These are phyloP conservation scores for Gopherus flavomarginatus DNA, from an alignment of 2,113 vertebrate species.

Conservation along the genomic window DNA sequence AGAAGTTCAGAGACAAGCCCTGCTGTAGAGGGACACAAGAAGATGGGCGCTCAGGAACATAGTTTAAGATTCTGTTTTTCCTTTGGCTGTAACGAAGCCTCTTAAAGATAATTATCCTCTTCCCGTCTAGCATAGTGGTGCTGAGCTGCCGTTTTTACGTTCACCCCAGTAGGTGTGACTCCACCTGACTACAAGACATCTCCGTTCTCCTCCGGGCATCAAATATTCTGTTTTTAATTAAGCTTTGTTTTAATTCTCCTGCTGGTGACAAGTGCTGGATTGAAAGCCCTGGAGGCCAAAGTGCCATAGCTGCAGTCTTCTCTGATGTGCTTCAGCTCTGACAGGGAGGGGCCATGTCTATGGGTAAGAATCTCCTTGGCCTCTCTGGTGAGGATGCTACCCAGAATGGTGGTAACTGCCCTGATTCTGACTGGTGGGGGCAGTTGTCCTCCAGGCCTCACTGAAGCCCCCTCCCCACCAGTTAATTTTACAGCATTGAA, in stretches of 20 bases:
- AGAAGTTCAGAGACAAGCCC: neutral
- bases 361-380: neutral
- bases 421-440: neutral
- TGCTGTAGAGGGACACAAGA: neutral
- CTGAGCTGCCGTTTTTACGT: neutral
- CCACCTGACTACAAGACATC: neutral
- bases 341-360: neutral
- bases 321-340: neutral
- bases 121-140: neutral
- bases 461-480: neutral
- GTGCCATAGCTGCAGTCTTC: neutral
- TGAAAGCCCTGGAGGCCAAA: neutral
- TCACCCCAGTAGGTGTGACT: neutral
- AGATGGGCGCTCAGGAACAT: neutral
- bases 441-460: neutral
- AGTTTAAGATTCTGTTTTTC: neutral
- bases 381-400: neutral
- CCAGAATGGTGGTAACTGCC: neutral
- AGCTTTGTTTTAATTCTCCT: neutral
- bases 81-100: neutral
- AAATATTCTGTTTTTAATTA: neutral
- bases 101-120: neutral
- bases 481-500: neutral
- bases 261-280: neutral
- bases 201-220: neutral